These are phyloP conservation scores for Panagrolaimus sp. DNA, from an alignment of 1,140 invertebrate species.

Conservation along the genomic window DNA sequence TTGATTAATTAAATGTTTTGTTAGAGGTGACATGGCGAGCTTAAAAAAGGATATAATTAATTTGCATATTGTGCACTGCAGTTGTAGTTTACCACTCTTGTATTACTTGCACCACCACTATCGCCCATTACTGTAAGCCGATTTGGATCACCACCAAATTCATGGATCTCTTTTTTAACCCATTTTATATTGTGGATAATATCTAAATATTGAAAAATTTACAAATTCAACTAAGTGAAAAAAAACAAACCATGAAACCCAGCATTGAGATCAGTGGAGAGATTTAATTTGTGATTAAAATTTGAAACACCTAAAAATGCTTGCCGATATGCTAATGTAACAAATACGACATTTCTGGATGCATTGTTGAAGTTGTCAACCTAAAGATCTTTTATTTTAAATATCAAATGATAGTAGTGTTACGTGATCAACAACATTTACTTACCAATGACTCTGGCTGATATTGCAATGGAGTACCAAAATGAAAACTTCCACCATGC, in stretches of 20 bases:
- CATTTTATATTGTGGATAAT: not conserved
- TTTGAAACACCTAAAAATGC: constrained; percentile 4
- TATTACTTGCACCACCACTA: not conserved
- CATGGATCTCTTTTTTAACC: constrained; percentile 6
- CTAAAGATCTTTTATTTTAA: not conserved
- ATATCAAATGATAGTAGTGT: no score
- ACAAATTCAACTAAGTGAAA: not conserved
- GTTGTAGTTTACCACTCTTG: constrained; percentile 3
- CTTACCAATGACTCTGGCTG: not conserved
- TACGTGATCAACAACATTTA: not conserved
- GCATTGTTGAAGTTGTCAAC: constrained; percentile 11
- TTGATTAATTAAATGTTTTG: not conserved
- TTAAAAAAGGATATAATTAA: not conserved
- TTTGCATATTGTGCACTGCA: not conserved
- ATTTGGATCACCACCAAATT: constrained; percentile 3
- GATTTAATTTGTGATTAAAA: constrained; percentile 13
- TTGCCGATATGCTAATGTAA: not conserved
- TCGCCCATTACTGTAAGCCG: constrained; percentile 1
- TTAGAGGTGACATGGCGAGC: not conserved
- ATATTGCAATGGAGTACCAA: not conserved
- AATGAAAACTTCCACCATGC: constrained; percentile 4
- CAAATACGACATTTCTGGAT: not conserved
- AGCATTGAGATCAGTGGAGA: constrained; percentile 9
- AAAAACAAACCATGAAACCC: not conserved
- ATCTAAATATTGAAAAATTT: not conserved